Conservation (phyloP, 1,140 invertebrate genomes). For the Platyscapa corneri region DNA sequence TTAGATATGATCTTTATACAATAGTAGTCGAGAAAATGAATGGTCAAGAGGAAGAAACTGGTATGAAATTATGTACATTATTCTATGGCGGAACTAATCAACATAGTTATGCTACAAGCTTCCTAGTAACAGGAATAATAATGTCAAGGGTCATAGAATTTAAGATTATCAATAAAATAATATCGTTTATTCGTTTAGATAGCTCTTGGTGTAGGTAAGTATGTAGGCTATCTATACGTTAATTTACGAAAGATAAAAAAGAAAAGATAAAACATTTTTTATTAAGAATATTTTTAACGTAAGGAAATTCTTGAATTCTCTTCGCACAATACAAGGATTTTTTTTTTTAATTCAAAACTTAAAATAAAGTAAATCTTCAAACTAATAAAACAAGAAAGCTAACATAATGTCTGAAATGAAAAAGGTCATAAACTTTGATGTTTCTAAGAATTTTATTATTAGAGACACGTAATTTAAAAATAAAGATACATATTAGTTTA, state of each 20-base stretch:
- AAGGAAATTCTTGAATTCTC: neutral
- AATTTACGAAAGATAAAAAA: neutral
- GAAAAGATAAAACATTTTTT: neutral
- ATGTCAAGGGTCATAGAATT: conserved; percentile 5
- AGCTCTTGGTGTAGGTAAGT: neutral
- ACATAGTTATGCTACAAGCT: neutral
- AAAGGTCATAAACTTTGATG: conserved; percentile 14
- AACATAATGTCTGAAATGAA: neutral
- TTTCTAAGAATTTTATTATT: conserved; percentile 10
- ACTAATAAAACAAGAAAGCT: conserved; percentile 13
- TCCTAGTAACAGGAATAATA: neutral
- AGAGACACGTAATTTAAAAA: neutral
- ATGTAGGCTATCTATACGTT: neutral
- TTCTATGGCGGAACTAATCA: conserved; percentile 13
- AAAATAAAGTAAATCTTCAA: neutral
- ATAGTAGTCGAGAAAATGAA: neutral
- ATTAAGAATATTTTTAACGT: neutral
- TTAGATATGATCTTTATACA: neutral
- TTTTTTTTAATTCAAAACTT: neutral
- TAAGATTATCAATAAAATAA: neutral
- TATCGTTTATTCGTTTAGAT: neutral
- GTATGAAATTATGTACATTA: neutral
- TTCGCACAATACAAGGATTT: no score
- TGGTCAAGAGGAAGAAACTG: neutral
- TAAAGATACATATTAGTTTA: conserved; percentile 13